A percentile compares a stretch with the other conserved stretches of the same genome.
phyloP scores from a whole-genome alignment of 2,113 vertebrate species.

The Oreamnos americanus region DNA sequence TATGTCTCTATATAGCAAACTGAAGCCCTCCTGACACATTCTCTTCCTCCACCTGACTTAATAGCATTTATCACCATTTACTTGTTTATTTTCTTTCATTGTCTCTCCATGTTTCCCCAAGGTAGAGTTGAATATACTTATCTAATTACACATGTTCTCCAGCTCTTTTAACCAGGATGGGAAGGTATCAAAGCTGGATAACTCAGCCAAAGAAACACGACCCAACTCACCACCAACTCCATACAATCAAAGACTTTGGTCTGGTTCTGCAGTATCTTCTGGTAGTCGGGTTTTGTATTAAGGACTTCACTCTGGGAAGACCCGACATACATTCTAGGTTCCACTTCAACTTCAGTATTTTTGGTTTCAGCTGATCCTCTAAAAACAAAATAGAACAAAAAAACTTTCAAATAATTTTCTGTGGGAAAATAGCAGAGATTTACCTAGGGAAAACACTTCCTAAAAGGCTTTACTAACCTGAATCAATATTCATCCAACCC shows the following conservation, averaged over 20 bases:
- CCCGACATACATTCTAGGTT: not conserved
- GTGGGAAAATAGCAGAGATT: not conserved
- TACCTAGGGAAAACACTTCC: not conserved
- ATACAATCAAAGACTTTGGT: constrained; percentile 66
- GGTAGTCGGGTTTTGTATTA: constrained; percentile 78
- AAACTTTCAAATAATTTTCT: constrained; percentile 1
- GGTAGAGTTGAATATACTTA: not conserved
- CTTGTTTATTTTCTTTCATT: not conserved
- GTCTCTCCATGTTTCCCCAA: not conserved
- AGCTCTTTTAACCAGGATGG: not conserved
- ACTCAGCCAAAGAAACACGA: not conserved
- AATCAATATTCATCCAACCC: not conserved
- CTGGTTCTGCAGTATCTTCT: constrained; percentile 71
- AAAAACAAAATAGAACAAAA: constrained; percentile 19
- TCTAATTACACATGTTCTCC: not conserved
- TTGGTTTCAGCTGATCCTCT: constrained; percentile 65
- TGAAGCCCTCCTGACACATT: not conserved
- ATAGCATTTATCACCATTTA: not conserved
- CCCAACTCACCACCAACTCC: constrained; percentile 77
- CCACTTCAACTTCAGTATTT: not conserved
- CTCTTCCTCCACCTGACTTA: not conserved
- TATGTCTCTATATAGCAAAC: not conserved
- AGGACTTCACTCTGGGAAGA: constrained; percentile 77
- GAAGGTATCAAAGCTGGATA: not conserved
- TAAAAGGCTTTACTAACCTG: not conserved